Base-by-base conservation (phyloP, 2,888 invertebrate genomes). In the Spialia ferax region DNA sequence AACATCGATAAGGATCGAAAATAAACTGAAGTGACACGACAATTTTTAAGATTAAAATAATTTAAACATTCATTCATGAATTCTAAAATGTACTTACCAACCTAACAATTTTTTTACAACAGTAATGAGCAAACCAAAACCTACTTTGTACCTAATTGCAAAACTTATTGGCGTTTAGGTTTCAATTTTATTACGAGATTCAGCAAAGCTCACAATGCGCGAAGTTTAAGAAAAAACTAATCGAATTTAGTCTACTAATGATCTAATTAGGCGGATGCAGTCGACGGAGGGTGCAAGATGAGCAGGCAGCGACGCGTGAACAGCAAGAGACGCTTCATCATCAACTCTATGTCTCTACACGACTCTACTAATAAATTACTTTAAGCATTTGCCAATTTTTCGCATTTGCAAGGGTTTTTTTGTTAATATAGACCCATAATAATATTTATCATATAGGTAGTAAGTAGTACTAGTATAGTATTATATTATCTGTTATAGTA, bases 231-330 rank as follows among this genome's bases (percentile, higher is more conserved):
- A 18, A 45, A 45, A 45, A 45, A 45, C 45, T 20, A 45, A 45
- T 45, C 45, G 2, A 59, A 38, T 65, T 42, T 38, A 8, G 22
- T 35, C 20, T 35, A 64, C 42, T 54, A 42, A 32, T 55, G 54
- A 54, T 66, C 54, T 59, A 66, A 60, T 60, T 60, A 66, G 42
- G 42, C 42, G 38, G 54, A 61, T 52, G 55, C 61, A 45, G 57
- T 32, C 56, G 52, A 23, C 42, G 35, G 52, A 54, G 54, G 66
- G 42, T 52, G 66, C 60, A 26, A 65, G 65, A 59, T 68, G 62
- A 52, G 23, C 42, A 71, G 52, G 54, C 70, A 71, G 62, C 72
- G 70, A 71, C 67, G 71, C 71, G 74, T 70, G 63, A 73, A 71
- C 63, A 57, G 15, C 55, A 55, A 54, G 55, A 54, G 35, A 57